These are phyloP conservation scores for Alaudala cheleensis DNA, from an alignment of 2,113 vertebrate genomes.

Conservation along the genomic window DNA sequence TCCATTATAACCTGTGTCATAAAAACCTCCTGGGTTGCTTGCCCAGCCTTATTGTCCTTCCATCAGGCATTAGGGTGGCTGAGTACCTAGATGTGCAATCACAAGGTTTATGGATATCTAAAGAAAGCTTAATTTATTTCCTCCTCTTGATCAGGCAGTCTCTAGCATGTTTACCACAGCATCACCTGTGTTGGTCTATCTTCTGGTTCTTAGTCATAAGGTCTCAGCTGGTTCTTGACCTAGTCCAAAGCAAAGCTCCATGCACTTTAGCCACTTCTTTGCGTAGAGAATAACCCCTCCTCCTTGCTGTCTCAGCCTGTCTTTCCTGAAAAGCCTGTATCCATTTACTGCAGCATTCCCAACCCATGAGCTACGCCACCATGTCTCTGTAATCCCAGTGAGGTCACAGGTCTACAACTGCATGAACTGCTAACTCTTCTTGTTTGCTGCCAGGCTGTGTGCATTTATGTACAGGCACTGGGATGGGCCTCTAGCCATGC, in stretches of 20 bases:
- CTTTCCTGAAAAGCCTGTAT: constrained; percentile 48
- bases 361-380: not conserved
- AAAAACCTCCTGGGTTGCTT: not conserved
- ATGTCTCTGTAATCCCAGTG: not conserved
- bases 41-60: not conserved
- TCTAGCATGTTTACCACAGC: not conserved
- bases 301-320: not conserved
- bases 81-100: not conserved
- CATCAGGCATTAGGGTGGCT: not conserved
- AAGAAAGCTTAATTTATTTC: not conserved
- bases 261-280: not conserved
- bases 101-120: not conserved
- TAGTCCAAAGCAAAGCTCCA: not conserved
- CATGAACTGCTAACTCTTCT: not conserved
- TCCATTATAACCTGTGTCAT: not conserved
- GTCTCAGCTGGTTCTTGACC: not conserved
- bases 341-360: not conserved
- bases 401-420: not conserved
- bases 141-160: not conserved
- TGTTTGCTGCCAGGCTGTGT: not conserved
- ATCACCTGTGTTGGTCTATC: not conserved
- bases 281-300: not conserved
- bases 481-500: too few species aligned
- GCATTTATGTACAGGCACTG: not conserved
- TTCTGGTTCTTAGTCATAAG: not conserved